A percentile compares a stretch with the other conserved stretches of the same genome.
Conservation (phyloP, 2,113 vertebrate species). For the Rattus rattus region DNA sequence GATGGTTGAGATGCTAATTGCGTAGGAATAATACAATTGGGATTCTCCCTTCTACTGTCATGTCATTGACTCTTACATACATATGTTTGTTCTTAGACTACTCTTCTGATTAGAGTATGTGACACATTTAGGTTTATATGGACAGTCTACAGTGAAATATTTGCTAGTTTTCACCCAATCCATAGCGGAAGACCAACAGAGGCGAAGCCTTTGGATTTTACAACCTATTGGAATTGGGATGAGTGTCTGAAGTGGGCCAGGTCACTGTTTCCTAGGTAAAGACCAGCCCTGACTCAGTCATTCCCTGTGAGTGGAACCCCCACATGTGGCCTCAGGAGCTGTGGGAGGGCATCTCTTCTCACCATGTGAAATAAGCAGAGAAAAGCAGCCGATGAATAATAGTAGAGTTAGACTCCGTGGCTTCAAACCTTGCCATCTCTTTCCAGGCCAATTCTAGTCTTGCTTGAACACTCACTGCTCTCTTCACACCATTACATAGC, state of each 20-base stretch:
- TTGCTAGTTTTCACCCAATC: neutral
- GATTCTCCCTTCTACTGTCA: neutral
- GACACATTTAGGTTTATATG: neutral
- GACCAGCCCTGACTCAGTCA: neutral
- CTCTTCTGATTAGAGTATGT: neutral
- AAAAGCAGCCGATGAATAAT: neutral
- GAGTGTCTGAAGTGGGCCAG: neutral
- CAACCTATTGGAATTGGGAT: neutral
- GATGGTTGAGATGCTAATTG: neutral
- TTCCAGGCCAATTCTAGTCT: neutral
- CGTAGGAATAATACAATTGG: neutral
- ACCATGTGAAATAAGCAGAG: neutral
- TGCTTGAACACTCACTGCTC: neutral
- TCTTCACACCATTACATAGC: neutral
- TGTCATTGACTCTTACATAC: neutral
- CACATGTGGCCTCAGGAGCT: neutral
- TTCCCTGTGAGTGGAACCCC: neutral
- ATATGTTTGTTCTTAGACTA: neutral
- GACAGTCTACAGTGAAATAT: neutral
- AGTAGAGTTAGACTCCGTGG: neutral
- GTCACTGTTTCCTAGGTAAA: neutral
- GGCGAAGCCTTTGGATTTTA: neutral
- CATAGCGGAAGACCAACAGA: neutral
- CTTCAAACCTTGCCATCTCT: neutral
- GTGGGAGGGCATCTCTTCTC: constrained; percentile 2